A percentile compares a stretch with the other conserved stretches of the same genome.
phyloP scores from a whole-genome alignment of 2,113 vertebrate species.

The Archocentrus centrarchus region DNA sequence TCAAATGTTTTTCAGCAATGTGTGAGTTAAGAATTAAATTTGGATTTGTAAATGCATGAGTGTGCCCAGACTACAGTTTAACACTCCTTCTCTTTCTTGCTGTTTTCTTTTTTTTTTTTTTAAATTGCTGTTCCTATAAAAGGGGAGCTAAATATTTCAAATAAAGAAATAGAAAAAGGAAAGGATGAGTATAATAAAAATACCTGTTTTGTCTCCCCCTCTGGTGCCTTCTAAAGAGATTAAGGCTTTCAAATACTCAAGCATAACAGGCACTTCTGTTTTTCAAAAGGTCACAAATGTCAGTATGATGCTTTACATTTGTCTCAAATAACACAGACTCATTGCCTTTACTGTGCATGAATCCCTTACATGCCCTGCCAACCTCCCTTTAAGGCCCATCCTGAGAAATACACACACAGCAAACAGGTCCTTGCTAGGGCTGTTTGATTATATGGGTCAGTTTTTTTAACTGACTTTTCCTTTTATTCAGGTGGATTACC shows the following conservation, averaged over 20 bases:
- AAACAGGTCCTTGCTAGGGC: not conserved
- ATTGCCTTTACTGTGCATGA: not conserved
- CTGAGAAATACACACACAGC: not conserved
- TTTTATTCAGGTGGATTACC: too few species aligned
- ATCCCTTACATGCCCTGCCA: accelerated
- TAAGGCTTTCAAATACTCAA: too few species aligned
- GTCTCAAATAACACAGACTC: not conserved
- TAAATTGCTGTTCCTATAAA: not conserved
- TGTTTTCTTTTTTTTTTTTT: not conserved
- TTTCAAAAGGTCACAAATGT: not conserved
- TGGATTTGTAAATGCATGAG: too few species aligned
- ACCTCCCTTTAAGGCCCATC: not conserved
- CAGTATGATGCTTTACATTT: not conserved
- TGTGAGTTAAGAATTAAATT: too few species aligned
- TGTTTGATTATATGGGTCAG: not conserved
- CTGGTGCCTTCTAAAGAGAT: too few species aligned
- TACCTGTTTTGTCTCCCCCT: too few species aligned
- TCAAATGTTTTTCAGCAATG: too few species aligned
- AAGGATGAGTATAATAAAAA: too few species aligned
- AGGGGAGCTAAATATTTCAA: not conserved
- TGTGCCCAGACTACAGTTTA: too few species aligned
- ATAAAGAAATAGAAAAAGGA: too few species aligned
- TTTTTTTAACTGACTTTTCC: not conserved
- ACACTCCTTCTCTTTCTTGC: too few species aligned
- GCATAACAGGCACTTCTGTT: not conserved